Base-by-base conservation (phyloP, 2,113 vertebrate species). In the Triplophysa rosa region DNA sequence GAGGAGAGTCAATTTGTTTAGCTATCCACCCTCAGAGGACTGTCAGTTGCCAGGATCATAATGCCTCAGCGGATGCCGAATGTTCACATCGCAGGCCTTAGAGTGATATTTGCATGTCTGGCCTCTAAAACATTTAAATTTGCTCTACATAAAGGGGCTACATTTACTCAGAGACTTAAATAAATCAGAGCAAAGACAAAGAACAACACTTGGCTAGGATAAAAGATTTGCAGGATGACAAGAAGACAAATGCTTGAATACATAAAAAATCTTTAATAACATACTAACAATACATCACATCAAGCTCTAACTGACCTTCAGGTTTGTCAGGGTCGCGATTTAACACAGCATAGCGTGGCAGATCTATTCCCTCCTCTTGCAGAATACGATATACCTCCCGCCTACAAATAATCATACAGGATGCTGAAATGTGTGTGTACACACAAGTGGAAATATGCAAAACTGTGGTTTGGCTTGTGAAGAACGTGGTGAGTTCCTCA, bases 331-430 rank as follows among this genome's bases (percentile, higher is more conserved):
- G 98, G 86, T 99, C 97, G 29, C 98, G 94, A 86, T 99, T 99
- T 82, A 99, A 93, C 80, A 99, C 95, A 70, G 96, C 95, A 9
- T 98, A 99, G 78, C 97, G 95, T 9, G 98, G 98, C 47, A 99
- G 90, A 88, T 99, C 98, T 49, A 99, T 97, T 26, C 98, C 98
- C 45, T 99, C 98, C 56, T 99, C 95, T 80, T 99, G 96, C 74
- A 99, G 92, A 87, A 99, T 99, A 49, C 97, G 95, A 89, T 99
- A 99, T 33, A 99, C 98, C 86, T 99, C 96, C 82, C 97, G 95
- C 92, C 98, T 99, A 88, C 1, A 80, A 80, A 26, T 19, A 23
- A 47, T 68, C 29, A 62, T 12, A 47, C 24, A 13, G 10, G 4
- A n/a, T 63, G n/a, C 11, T 24, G n/a, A 63, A 61, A 63, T 49